phyloP scores from a whole-genome alignment of 1,140 invertebrate species.

The Cephus cinctus region DNA sequence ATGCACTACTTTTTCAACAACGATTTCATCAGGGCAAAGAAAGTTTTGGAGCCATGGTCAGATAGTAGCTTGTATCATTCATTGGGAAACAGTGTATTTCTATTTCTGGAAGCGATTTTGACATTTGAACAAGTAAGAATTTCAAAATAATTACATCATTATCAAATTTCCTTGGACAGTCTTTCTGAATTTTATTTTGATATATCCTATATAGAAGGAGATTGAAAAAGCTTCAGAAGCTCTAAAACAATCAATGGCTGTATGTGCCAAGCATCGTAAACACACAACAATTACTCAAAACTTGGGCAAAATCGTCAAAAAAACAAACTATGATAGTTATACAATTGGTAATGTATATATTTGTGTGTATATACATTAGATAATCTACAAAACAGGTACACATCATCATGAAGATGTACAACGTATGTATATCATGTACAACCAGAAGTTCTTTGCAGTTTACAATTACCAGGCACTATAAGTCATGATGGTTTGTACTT shows the following conservation, averaged over 20 bases:
- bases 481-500: too few relatives aligned
- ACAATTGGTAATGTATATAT: constrained; percentile 62
- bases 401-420: neutral
- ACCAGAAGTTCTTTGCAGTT: too few relatives aligned
- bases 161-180: neutral
- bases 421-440: too few relatives aligned
- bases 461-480: too few relatives aligned
- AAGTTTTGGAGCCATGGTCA: constrained; percentile 75
- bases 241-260: constrained; percentile 72
- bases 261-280: constrained; percentile 73
- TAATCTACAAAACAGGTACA: neutral
- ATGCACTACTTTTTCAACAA: constrained; percentile 88
- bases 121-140: constrained; percentile 80
- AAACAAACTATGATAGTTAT: constrained; percentile 73
- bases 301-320: constrained; percentile 79
- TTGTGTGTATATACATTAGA: neutral
- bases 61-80: constrained; percentile 89
- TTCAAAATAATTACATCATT: constrained; percentile 16
- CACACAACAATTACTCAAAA: constrained; percentile 75
- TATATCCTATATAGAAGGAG: constrained; percentile 58
- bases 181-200: neutral
- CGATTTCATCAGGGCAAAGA: constrained; percentile 76
- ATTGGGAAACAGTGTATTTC: constrained; percentile 84
- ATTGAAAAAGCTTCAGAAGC: constrained; percentile 72
- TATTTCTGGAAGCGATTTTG: constrained; percentile 89